Evolutionary conservation across 2,888 invertebrate genomes (phyloP).

Genomic region (Dione vanillae): DNA sequence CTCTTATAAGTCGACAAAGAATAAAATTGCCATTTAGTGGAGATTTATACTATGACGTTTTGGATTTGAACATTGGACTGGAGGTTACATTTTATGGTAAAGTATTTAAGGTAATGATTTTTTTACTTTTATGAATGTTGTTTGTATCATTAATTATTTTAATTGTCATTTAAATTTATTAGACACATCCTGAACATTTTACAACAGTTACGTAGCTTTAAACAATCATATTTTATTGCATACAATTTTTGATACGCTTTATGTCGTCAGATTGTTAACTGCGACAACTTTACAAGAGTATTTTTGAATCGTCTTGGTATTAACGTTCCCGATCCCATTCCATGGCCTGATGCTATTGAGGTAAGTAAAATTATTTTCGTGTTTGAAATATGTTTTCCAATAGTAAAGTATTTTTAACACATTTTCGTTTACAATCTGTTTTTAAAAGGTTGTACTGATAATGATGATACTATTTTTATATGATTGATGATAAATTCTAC

Average conservation of each 20-base stretch:
- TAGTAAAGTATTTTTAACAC: neutral
- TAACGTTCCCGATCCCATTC: slow-evolving; percentile 88
- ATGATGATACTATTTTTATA: too few relatives aligned
- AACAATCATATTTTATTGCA: neutral
- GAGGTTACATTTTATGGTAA: slow-evolving; percentile 92
- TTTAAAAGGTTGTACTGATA: too few relatives aligned
- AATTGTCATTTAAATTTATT: neutral
- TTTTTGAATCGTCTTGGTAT: slow-evolving; percentile 94
- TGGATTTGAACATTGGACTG: slow-evolving; percentile 93
- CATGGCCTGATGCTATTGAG: slow-evolving; percentile 72
- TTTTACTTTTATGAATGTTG: neutral
- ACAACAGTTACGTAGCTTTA: neutral
- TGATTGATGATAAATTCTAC: too few relatives aligned
- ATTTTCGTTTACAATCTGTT: neutral
- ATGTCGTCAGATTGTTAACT: slow-evolving; percentile 88
- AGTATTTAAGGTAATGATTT: slow-evolving; percentile 80
- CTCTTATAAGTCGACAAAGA: slow-evolving; percentile 91
- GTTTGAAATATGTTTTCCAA: neutral
- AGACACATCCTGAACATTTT: too few relatives aligned
- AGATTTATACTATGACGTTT: slow-evolving; percentile 91
- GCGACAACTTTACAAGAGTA: slow-evolving; percentile 93
- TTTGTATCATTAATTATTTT: neutral
- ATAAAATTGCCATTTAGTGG: slow-evolving; percentile 91
- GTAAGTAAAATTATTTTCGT: slow-evolving; percentile 51
- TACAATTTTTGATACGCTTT: neutral